Percentiles rank a stretch among this genome's conserved stretches.
phyloP scores from a whole-genome alignment of 2,888 invertebrate genomes.

The Polymixis flavicincta region DNA sequence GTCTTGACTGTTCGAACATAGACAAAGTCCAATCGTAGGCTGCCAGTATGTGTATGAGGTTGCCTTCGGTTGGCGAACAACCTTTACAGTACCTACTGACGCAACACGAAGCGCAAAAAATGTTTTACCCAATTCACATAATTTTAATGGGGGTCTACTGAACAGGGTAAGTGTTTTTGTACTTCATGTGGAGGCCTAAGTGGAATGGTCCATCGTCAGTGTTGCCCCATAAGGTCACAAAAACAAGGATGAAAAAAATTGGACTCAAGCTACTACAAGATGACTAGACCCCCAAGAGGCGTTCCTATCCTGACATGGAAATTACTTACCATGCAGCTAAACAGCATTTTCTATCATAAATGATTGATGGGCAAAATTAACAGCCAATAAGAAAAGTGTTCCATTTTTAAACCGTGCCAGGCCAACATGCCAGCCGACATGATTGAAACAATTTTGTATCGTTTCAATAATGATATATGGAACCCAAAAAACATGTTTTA shows the following conservation, averaged over 20 bases:
- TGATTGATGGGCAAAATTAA: constrained; percentile 54
- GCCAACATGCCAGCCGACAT: constrained; percentile 53
- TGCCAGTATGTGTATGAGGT: too few species aligned
- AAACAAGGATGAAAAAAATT: not conserved
- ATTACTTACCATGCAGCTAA: constrained; percentile 34
- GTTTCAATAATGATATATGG: constrained; percentile 75
- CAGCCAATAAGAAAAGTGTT: constrained; percentile 59
- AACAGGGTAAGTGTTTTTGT: not conserved
- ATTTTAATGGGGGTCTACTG: not conserved
- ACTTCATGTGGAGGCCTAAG: not conserved
- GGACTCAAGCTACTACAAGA: not conserved
- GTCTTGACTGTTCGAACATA: too few species aligned
- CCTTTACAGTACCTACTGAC: too few species aligned
- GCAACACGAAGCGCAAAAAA: not conserved
- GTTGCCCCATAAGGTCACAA: not conserved
- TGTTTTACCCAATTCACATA: not conserved
- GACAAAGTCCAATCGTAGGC: too few species aligned
- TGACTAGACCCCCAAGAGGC: constrained; percentile 17
- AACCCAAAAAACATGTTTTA: constrained; percentile 79
- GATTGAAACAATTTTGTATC: constrained; percentile 71
- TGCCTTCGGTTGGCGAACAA: too few species aligned
- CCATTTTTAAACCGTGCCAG: constrained; percentile 56
- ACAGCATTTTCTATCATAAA: constrained; percentile 50
- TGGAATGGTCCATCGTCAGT: not conserved
- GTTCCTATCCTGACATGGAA: constrained; percentile 27